phyloP scores from a whole-genome alignment of 2,113 vertebrate species.

The Trichomycterus rosablanca region DNA sequence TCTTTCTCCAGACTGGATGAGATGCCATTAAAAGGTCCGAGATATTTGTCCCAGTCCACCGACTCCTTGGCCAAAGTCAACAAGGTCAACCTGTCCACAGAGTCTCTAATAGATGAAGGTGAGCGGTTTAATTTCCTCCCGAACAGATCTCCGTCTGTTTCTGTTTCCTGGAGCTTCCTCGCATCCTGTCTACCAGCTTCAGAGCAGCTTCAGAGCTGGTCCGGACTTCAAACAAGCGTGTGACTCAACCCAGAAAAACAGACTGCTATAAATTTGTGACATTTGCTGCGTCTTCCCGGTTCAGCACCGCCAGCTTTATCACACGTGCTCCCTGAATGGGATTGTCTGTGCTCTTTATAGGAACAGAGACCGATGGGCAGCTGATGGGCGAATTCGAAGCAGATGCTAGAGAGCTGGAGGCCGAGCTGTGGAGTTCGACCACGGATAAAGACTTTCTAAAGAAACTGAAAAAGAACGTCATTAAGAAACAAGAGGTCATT shows the following conservation, averaged over 20 bases:
- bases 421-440: slow-evolving; percentile 89
- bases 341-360: slow-evolving; percentile 55
- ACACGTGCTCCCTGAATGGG: background rate
- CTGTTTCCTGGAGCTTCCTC: slow-evolving; percentile 6
- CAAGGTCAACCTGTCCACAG: slow-evolving; percentile 87
- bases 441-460: slow-evolving; percentile 84
- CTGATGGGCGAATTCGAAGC: slow-evolving; percentile 92
- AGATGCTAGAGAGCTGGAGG: slow-evolving; percentile 84
- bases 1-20: slow-evolving; percentile 76
- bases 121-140: slow-evolving; percentile 40
- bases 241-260: background rate
- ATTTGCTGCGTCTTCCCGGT: slow-evolving; percentile 1
- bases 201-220: slow-evolving; percentile 30
- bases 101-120: slow-evolving; percentile 94
- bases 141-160: slow-evolving; percentile 1
- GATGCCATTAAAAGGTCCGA: slow-evolving; percentile 77
- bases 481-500: slow-evolving; percentile 93
- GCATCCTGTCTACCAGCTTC: background rate
- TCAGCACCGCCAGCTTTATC: background rate
- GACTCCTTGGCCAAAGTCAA: slow-evolving; percentile 91
- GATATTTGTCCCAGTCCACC: slow-evolving; percentile 89
- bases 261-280: slow-evolving; percentile 3
- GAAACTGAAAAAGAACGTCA: slow-evolving; percentile 82
- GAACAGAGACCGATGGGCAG: slow-evolving; percentile 90
- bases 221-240: slow-evolving; percentile 7